Evolutionary conservation across 2,888 invertebrate genomes (phyloP).

Genomic region (Andrena trimmerana): DNA sequence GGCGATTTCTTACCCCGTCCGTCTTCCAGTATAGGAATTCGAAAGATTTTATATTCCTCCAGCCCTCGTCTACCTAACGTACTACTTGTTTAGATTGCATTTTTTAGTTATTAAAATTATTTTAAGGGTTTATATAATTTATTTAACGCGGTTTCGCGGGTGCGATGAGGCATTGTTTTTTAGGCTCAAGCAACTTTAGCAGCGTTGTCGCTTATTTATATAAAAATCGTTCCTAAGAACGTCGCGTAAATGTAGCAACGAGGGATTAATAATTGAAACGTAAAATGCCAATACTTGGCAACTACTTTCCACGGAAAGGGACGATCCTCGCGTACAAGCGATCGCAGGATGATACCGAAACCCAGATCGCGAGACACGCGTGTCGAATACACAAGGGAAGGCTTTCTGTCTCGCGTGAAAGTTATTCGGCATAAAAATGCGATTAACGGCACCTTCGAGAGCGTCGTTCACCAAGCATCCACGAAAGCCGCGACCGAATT

Average conservation of each 20-base stretch:
- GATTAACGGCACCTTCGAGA: not conserved
- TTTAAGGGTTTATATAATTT: too few species aligned
- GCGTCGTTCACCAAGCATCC: not conserved
- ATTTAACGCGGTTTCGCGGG: too few species aligned
- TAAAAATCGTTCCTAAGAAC: too few species aligned
- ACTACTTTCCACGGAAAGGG: not conserved
- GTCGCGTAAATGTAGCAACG: too few species aligned
- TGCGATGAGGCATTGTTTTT: too few species aligned
- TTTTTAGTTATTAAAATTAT: too few species aligned
- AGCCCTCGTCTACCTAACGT: too few species aligned
- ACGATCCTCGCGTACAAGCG: not conserved
- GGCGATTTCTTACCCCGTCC: too few species aligned
- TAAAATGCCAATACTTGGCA: not conserved
- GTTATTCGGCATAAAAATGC: slow-evolving; percentile 14
- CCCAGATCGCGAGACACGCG: not conserved
- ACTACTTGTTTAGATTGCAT: too few species aligned
- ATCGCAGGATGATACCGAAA: not conserved
- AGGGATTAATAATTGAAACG: not conserved
- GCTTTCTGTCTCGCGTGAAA: not conserved
- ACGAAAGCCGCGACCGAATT: not conserved
- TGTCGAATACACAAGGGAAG: not conserved
- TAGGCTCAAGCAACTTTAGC: too few species aligned
- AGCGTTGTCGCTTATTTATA: not conserved
- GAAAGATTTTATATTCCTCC: too few species aligned
- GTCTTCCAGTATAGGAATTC: too few species aligned